These are phyloP conservation scores for Caradrina kadenii DNA, from an alignment of 2,888 invertebrate species.

Conservation along the genomic window DNA sequence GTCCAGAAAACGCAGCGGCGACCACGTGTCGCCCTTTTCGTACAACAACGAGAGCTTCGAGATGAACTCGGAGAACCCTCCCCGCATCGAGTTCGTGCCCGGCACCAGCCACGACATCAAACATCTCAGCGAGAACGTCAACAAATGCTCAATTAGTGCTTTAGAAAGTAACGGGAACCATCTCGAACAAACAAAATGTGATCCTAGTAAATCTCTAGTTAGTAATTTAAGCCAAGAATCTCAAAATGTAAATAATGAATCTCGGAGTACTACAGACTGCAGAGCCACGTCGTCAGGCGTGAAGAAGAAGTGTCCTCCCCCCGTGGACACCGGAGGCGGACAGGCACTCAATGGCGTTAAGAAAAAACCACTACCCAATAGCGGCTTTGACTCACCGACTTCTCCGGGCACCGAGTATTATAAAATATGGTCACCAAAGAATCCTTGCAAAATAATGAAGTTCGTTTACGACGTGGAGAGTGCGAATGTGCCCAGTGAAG, in stretches of 20 bases:
- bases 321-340: constrained; percentile 89
- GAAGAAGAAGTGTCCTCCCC: constrained; percentile 90
- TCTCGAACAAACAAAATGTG: constrained; percentile 87
- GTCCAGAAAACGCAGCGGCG: constrained; percentile 87
- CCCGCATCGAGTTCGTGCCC: constrained; percentile 83
- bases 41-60: constrained; percentile 89
- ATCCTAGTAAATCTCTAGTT: constrained; percentile 88
- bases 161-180: constrained; percentile 87
- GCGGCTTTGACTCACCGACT: constrained; percentile 89
- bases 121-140: constrained; percentile 87
- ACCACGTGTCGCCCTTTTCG: constrained; percentile 86
- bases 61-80: constrained; percentile 86
- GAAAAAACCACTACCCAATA: constrained; percentile 91
- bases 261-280: constrained; percentile 81
- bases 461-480: constrained; percentile 89
- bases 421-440: constrained; percentile 93
- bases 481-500: constrained; percentile 84
- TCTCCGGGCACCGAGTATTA: constrained; percentile 92
- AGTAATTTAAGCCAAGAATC: constrained; percentile 85
- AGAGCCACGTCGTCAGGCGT: constrained; percentile 86
- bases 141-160: constrained; percentile 90
- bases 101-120: constrained; percentile 85
- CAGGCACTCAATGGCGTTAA: constrained; percentile 90
- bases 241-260: constrained; percentile 87
- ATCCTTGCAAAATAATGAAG: constrained; percentile 90